Percentiles rank a stretch among this genome's conserved stretches.
These are phyloP conservation scores for Sitobion miscanthi DNA, from an alignment of 1,140 invertebrate genomes.

Conservation along the genomic window DNA sequence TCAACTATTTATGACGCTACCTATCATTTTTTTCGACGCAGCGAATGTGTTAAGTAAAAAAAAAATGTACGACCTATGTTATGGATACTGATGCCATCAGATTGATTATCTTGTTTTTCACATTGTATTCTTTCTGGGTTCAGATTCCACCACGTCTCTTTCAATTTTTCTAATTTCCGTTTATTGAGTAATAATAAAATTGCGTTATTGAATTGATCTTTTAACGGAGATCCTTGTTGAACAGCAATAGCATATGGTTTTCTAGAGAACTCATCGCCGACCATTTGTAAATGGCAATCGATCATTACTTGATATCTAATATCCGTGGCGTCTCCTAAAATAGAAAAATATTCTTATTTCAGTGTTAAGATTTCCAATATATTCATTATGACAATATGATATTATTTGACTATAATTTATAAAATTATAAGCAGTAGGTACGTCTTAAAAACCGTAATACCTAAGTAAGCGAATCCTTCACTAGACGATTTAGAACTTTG, in stretches of 20 bases:
- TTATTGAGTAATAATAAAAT: conserved; percentile 93
- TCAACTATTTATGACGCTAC: neutral
- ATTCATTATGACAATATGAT: no score
- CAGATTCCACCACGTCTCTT: conserved; percentile 95
- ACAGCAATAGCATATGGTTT: conserved; percentile 97
- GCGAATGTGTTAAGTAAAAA: neutral
- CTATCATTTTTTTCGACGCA: neutral
- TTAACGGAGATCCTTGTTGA: conserved; percentile 91
- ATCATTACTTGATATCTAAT: conserved; percentile 86
- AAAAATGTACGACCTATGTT: conserved; percentile 77
- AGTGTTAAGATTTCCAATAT: neutral
- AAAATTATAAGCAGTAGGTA: neutral
- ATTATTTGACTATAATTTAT: conserved; percentile 8
- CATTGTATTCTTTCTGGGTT: conserved; percentile 81
- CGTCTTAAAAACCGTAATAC: conserved; percentile 61
- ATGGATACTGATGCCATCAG: conserved; percentile 94
- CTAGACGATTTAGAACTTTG: conserved; percentile 74
- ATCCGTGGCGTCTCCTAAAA: conserved; percentile 85
- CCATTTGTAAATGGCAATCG: conserved; percentile 88
- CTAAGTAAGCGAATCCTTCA: conserved; percentile 92
- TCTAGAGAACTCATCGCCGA: conserved; percentile 94
- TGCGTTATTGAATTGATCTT: conserved; percentile 89
- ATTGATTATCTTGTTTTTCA: conserved; percentile 88
- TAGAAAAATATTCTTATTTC: neutral
- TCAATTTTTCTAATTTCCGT: conserved; percentile 87